These are phyloP conservation scores for Drosophila mettleri DNA, from an alignment of 2,888 invertebrate genomes.

Conservation along the genomic window DNA sequence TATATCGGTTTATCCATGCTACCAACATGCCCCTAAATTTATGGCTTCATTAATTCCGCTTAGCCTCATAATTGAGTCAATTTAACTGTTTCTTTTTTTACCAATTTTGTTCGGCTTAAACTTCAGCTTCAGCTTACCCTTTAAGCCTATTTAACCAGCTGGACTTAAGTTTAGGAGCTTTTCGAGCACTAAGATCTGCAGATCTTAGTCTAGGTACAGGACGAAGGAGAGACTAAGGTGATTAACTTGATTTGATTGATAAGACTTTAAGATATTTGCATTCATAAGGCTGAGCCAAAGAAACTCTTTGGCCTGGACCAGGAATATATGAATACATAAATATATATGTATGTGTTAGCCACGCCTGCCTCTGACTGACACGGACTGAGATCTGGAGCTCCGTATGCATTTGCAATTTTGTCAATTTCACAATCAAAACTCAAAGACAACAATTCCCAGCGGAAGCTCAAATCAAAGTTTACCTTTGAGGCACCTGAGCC, in stretches of 20 bases:
- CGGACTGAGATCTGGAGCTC: neutral
- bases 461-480: constrained; percentile 3
- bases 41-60: neutral
- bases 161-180: neutral
- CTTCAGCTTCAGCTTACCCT: neutral
- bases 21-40: neutral
- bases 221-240: too few relatives aligned
- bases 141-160: neutral
- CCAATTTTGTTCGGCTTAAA: neutral
- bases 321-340: too few relatives aligned
- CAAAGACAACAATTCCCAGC: neutral
- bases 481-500: constrained; percentile 17
- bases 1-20: neutral
- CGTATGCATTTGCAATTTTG: too few relatives aligned
- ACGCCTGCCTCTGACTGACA: neutral
- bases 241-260: too few relatives aligned
- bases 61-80: neutral
- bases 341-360: neutral
- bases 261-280: too few relatives aligned
- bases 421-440: neutral
- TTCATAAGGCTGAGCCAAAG: too few relatives aligned
- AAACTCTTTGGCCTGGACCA: too few relatives aligned
- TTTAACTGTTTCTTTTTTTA: neutral
- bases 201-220: too few relatives aligned
- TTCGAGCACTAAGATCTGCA: neutral